Evolutionary conservation across 2,113 vertebrate genomes (phyloP).

Genomic region (Dascyllus trimaculatus): DNA sequence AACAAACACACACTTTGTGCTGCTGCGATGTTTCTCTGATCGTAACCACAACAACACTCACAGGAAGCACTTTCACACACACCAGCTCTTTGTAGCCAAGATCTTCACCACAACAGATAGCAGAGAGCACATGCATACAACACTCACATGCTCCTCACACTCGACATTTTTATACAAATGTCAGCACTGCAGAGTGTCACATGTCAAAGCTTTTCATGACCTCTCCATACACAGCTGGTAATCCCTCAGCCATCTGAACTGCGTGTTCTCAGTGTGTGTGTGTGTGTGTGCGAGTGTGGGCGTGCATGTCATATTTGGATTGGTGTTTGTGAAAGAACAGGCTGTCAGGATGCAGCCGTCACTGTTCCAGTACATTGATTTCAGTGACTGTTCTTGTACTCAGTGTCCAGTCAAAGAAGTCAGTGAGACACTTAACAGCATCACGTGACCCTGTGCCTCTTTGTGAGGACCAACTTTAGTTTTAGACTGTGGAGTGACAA

Average conservation of each 20-base stretch:
- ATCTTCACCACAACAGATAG: slow-evolving; percentile 33
- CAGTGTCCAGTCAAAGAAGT: slow-evolving; percentile 36
- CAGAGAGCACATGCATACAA: slow-evolving; percentile 3
- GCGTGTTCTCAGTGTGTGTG: slow-evolving; percentile 22
- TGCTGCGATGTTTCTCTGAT: background rate
- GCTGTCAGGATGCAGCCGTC: slow-evolving; percentile 38
- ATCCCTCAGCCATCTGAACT: slow-evolving; percentile 41
- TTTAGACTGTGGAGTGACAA: background rate
- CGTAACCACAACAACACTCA: slow-evolving; percentile 12
- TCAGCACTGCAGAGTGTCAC: slow-evolving; percentile 4
- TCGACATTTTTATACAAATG: slow-evolving; percentile 9
- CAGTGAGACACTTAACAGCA: slow-evolving; percentile 24
- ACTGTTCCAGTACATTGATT: slow-evolving; percentile 52
- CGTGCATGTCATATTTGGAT: slow-evolving; percentile 9
- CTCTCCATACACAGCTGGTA: slow-evolving; percentile 26
- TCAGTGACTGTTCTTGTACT: slow-evolving; percentile 40
- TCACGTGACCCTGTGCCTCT: background rate
- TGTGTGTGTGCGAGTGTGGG: background rate
- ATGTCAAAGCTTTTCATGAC: slow-evolving; percentile 15
- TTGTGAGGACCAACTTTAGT: background rate
- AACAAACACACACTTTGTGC: background rate
- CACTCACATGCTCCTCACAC: background rate
- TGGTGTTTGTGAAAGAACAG: slow-evolving; percentile 41
- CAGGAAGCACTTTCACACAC: slow-evolving; percentile 42
- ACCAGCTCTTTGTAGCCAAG: slow-evolving; percentile 24